Evolutionary conservation across 37 sponge, comb jelly and placozoan genomes (phyloP).

Genomic region (Tethya wilhelma): DNA sequence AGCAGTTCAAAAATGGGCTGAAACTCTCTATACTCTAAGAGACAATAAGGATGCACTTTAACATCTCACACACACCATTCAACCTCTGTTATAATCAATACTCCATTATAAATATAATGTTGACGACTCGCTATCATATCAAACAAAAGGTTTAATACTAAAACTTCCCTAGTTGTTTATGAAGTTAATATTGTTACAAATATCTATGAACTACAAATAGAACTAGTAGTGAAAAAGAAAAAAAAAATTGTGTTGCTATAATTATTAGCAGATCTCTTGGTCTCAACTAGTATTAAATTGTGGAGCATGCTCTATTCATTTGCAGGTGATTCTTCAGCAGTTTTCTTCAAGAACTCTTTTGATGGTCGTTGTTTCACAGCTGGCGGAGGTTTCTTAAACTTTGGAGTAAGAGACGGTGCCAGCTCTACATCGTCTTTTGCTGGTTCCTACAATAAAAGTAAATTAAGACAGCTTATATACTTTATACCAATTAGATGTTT

Average conservation of each 20-base stretch:
- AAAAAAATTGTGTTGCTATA: neutral
- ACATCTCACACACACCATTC: neutral
- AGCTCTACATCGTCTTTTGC: neutral
- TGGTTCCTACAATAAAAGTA: neutral
- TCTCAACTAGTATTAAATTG: too few species aligned
- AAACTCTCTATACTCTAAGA: neutral
- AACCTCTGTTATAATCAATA: neutral
- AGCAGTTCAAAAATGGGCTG: neutral
- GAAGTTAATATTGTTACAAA: too few species aligned
- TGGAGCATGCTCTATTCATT: too few species aligned
- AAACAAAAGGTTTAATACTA: neutral
- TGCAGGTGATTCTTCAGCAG: neutral
- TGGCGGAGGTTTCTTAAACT: slow-evolving; percentile 28
- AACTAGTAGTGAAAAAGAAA: neutral
- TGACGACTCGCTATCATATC: too few species aligned
- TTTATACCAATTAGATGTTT: neutral
- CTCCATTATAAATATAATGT: neutral
- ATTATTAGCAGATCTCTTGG: too few species aligned
- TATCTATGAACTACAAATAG: neutral
- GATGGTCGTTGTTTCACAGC: slow-evolving; percentile 18
- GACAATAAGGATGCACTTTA: neutral
- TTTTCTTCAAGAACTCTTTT: neutral
- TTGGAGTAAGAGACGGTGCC: slow-evolving; percentile 20
- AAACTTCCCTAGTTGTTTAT: neutral
- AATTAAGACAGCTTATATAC: neutral